Base-by-base conservation (phyloP, 2,888 invertebrate species). In the Boloria euphrosyne region DNA sequence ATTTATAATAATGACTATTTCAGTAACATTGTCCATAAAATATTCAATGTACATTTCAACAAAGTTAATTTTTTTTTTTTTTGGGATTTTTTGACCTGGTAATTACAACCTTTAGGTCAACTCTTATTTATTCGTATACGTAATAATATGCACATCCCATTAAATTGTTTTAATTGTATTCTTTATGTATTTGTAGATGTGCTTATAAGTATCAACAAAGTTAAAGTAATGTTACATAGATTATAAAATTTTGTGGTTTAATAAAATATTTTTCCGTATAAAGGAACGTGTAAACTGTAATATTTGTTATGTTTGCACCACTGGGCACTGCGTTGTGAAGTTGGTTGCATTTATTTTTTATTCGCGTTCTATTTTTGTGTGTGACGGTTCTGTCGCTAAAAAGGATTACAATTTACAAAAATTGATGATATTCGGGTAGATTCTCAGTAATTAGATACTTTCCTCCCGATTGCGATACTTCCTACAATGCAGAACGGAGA, bases 321-420 rank as follows among this genome's bases (percentile, higher is more conserved):
- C 62, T 80, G 74, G 68, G 47, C 31, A 59, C 16, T 59, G 70
- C 74, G 75, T 76, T 77, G 76, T 75, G 77, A 80, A 76, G 86
- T 87, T 86, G 85, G 86, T 83, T 80, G 83, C 84, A 85, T 84
- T 89, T 87, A 86, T 89, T 90, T 90, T 89, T 86, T 86, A 89
- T 85, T 90, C 90, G 87, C 88, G 87, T 91, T 92, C 92, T 92
- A 92, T 92, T 92, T 91, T 92, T 89, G 90, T 90, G 91, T 87
- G 89, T 91, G 92, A 92, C 91, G 90, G 91, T 87, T 85, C 87
- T 81, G 86, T 90, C 80, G 82, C 84, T 76, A 80, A 81, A n/a
- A 83, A 84, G 78, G 79, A 83, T 81, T 82, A 78, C 81, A 84
- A 79, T 87, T 88, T 83, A 80, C 79, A 81, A 82, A 80, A 83